These are phyloP conservation scores for Pipa parva DNA, from an alignment of 2,113 vertebrate genomes.

Conservation along the genomic window DNA sequence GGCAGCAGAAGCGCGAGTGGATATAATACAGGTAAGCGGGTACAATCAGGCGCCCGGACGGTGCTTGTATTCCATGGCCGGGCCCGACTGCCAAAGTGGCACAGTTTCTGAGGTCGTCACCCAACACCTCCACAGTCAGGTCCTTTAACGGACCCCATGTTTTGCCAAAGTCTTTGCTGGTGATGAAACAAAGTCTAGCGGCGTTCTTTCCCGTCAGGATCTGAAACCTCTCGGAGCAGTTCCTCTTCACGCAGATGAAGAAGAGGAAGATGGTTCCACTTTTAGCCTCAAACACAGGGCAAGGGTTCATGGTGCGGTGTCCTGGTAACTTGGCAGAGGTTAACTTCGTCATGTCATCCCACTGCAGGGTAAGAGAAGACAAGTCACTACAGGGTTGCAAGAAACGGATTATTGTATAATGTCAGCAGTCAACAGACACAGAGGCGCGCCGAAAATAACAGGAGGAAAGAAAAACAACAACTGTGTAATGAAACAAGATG, in stretches of 20 bases:
- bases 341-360: slow-evolving; percentile 52
- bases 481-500: too few relatives aligned
- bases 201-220: slow-evolving; percentile 71
- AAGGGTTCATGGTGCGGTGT: slow-evolving; percentile 65
- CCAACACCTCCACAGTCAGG: slow-evolving; percentile 72
- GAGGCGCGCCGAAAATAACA: too few relatives aligned
- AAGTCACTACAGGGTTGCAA: neutral
- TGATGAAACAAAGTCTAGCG: slow-evolving; percentile 74
- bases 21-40: slow-evolving; percentile 79
- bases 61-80: slow-evolving; percentile 80
- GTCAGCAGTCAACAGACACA: too few relatives aligned
- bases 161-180: slow-evolving; percentile 67
- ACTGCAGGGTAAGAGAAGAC: slow-evolving; percentile 43
- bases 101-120: slow-evolving; percentile 61
- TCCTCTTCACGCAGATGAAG: slow-evolving; percentile 80
- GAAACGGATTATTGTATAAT: too few relatives aligned
- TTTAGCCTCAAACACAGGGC: slow-evolving; percentile 55
- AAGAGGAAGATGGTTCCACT: slow-evolving; percentile 73
- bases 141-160: slow-evolving; percentile 74
- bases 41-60: slow-evolving; percentile 73
- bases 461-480: too few relatives aligned
- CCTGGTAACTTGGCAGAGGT: slow-evolving; percentile 51
- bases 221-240: slow-evolving; percentile 68
- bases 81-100: slow-evolving; percentile 90
- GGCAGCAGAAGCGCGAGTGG: slow-evolving; percentile 43